Evolutionary conservation across 1,140 invertebrate genomes (phyloP), one percentile per base, ranked within the genome.

Genomic region (Danaus melanippus): DNA sequence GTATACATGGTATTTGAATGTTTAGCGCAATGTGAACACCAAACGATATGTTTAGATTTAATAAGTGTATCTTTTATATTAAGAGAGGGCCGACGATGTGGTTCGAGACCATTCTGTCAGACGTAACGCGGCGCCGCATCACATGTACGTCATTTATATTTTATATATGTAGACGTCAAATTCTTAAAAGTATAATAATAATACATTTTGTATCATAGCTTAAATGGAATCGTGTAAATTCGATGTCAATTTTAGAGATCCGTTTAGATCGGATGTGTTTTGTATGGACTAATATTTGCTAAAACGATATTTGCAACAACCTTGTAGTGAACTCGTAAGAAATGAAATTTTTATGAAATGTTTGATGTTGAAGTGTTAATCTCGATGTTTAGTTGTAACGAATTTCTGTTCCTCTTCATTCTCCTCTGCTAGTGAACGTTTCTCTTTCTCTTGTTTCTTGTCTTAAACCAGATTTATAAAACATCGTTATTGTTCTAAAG

Each of bases 221-320:
- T 82, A 78, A 60, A 58, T 67, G 68, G 9, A 32, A 76, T 74
- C 68, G 62, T 81, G 77, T 82, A 82, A 79, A 79, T 78, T 85
- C 68, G 77, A 85, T 85, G 82, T 85, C 82, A 85, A 85, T 85
- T 85, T 75, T 85, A 79, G 76, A 63, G 58, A 66, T 67, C 62
- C 73, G 71, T 65, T 62, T 76, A 79, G 72, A 47, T 62, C 69
- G 81, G 64, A 60, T 66, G 48, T 46, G 47, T 60, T 79, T 79
- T 81, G 70, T 81, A 82, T 75, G 70, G 54, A 72, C 11, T 59
- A 69, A 72, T 60, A 71, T 82, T 81, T 82, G 79, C 79, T 84
- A 82, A 67, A 68, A 81, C 75, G 76, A 71, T 76, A 75, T 83
- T 83, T 79, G 76, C 75, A 78, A 77, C 68, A 73, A 71, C 68